phyloP scores from a whole-genome alignment of 2,797 vertebrate genomes.

The Geotrypetes seraphini region DNA sequence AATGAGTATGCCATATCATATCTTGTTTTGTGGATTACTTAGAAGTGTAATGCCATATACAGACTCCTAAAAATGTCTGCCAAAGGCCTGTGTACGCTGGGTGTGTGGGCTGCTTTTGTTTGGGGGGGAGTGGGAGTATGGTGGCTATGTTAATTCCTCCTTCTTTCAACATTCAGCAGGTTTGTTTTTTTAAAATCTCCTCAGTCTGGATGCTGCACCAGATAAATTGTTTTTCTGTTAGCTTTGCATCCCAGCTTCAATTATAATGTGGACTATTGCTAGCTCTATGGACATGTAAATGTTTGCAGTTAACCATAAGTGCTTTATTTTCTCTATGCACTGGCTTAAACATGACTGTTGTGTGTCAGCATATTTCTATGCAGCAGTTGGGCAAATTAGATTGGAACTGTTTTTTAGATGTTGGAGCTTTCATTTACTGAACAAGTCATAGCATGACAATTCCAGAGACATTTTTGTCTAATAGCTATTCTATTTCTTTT shows the following conservation, averaged over 20 bases:
- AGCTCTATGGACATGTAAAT: slow-evolving; percentile 76
- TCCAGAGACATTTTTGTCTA: slow-evolving; percentile 22
- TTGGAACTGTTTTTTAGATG: slow-evolving; percentile 35
- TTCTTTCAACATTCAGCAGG: not conserved
- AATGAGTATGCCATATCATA: slow-evolving; percentile 53
- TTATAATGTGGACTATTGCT: slow-evolving; percentile 46
- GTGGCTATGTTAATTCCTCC: slow-evolving; percentile 5
- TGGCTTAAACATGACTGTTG: slow-evolving; percentile 91
- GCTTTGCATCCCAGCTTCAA: slow-evolving; percentile 31
- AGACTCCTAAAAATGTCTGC: slow-evolving; percentile 46
- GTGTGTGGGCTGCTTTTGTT: slow-evolving; percentile 45
- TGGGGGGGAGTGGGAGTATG: slow-evolving; percentile 22
- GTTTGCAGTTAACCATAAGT: slow-evolving; percentile 96
- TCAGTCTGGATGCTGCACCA: no score
- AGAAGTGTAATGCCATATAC: slow-evolving; percentile 48
- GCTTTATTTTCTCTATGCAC: slow-evolving; percentile 99
- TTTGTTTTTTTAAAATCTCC: no score
- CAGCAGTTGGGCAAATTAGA: slow-evolving; percentile 65
- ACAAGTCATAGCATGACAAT: slow-evolving; percentile 44
- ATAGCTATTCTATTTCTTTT: slow-evolving; percentile 13
- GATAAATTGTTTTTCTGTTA: no score
- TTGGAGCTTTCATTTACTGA: slow-evolving; percentile 35
- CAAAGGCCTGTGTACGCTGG: slow-evolving; percentile 52
- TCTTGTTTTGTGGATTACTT: slow-evolving; percentile 55
- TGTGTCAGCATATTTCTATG: slow-evolving; percentile 85